phyloP scores from a whole-genome alignment of 1,140 invertebrate genomes.

The Micrasema minimum region DNA sequence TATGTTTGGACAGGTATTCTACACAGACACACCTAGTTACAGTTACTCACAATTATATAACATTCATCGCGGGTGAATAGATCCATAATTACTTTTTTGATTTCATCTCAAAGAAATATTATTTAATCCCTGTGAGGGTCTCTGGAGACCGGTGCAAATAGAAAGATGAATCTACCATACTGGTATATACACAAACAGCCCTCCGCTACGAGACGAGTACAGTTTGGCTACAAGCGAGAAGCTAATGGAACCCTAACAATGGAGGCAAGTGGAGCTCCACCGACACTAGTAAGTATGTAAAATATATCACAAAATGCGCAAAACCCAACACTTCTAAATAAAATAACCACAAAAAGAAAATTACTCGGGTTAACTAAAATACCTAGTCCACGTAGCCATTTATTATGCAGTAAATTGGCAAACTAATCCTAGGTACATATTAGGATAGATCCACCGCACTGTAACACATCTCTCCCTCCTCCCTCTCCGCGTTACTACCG shows the following conservation, averaged over 20 bases:
- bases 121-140: conserved; percentile 6
- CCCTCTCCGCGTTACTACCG: no score
- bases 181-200: no score
- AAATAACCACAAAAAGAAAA: conserved; percentile 5
- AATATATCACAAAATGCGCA: conserved; percentile 11
- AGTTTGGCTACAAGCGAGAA: background rate
- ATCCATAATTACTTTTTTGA: conserved; percentile 36
- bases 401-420: background rate
- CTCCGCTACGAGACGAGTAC: no score
- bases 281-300: conserved; percentile 11
- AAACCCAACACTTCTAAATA: conserved; percentile 13
- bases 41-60: background rate
- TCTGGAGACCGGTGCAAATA: conserved; percentile 3
- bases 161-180: background rate
- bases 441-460: background rate
- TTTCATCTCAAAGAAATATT: conserved; percentile 28
- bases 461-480: background rate
- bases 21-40: background rate
- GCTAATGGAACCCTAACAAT: background rate
- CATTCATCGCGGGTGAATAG: conserved; percentile 3
- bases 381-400: conserved; percentile 3
- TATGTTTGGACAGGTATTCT: background rate
- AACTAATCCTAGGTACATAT: conserved; percentile 3
- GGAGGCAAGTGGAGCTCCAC: background rate
- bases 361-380: background rate